Percentiles rank a stretch among this genome's conserved stretches.
phyloP scores from a whole-genome alignment of 2,113 vertebrate genomes.

The Prochilodus magdalenae region DNA sequence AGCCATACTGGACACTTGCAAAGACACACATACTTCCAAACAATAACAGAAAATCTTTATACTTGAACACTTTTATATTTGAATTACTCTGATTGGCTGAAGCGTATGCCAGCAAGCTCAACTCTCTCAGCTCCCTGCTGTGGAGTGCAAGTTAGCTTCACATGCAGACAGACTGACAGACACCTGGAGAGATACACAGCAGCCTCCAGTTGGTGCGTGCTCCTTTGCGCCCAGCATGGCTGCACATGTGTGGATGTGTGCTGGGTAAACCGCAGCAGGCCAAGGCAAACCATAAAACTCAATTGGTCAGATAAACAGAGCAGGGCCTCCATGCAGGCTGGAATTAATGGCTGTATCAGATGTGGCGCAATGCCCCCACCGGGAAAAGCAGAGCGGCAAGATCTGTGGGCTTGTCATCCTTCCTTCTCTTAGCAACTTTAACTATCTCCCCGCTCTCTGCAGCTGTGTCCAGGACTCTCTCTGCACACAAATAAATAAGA shows the following conservation, averaged over 20 bases:
- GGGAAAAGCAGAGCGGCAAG: constrained; percentile 47
- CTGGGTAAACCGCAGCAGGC: constrained; percentile 55
- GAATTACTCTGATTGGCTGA: background rate
- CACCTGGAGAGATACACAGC: background rate
- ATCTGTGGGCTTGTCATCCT: constrained; percentile 51
- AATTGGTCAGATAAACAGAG: constrained; percentile 63
- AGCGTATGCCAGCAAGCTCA: background rate
- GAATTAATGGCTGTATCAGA: constrained; percentile 66
- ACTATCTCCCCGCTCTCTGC: constrained; percentile 32
- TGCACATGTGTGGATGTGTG: constrained; percentile 56
- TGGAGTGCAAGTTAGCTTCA: constrained; percentile 3
- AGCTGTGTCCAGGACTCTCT: background rate
- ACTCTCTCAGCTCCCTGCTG: constrained; percentile 12
- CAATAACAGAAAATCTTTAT: background rate
- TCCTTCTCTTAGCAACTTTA: constrained; percentile 55
- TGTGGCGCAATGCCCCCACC: constrained; percentile 46
- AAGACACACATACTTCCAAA: background rate
- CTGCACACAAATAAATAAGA: constrained; percentile 7
- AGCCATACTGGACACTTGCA: background rate
- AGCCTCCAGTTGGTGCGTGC: constrained; percentile 20
- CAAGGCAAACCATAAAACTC: constrained; percentile 63
- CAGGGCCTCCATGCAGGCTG: constrained; percentile 40
- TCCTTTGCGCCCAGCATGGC: constrained; percentile 46
- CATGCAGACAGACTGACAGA: background rate
- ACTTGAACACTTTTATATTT: too few relatives aligned